These are phyloP conservation scores for Phalacrocorax carbo DNA, from an alignment of 2,113 vertebrate genomes.

Conservation along the genomic window DNA sequence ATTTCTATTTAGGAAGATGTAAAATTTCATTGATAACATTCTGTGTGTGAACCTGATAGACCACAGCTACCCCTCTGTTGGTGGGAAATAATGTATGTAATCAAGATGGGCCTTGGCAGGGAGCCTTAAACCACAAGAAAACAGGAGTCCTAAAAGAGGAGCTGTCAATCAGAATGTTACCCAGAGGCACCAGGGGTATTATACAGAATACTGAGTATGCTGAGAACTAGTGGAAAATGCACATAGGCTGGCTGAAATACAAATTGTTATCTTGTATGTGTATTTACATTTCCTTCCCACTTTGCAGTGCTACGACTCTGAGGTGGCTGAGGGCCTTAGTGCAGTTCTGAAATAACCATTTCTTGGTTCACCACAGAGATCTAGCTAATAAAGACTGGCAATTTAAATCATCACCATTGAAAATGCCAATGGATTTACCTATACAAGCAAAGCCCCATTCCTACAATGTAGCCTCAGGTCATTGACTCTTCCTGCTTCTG, in stretches of 20 bases:
- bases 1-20: not conserved
- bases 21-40: not conserved
- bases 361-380: not conserved
- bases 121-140: not conserved
- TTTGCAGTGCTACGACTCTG: not conserved
- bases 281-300: not conserved
- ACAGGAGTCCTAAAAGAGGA: not conserved
- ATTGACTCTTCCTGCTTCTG: not conserved
- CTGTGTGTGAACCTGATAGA: not conserved
- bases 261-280: not conserved
- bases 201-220: not conserved
- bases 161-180: not conserved
- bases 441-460: not conserved
- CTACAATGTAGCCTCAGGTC: not conserved
- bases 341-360: not conserved
- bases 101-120: not conserved
- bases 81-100: not conserved
- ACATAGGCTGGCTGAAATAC: not conserved
- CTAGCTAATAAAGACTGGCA: not conserved
- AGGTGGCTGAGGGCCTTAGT: not conserved
- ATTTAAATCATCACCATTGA: not conserved
- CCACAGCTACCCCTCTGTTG: not conserved
- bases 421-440: not conserved
- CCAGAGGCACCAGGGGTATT: not conserved
- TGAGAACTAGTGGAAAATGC: not conserved